Conservation (phyloP, 2,888 invertebrate genomes). For the Dicyrtoma fusca region DNA sequence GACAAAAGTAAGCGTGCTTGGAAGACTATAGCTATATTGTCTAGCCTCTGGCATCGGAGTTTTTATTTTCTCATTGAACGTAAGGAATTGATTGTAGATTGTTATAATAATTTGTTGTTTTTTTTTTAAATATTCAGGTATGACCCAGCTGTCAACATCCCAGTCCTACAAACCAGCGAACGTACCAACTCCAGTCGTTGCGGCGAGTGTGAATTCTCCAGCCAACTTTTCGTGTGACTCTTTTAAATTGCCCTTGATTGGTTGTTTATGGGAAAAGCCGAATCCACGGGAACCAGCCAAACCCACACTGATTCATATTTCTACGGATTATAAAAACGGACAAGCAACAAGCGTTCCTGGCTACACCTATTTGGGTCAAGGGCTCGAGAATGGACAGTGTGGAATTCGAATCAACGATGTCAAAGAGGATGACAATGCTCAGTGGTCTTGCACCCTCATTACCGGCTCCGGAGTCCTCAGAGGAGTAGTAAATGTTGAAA, state of each 20-base stretch:
- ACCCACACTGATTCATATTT: slow-evolving; percentile 17
- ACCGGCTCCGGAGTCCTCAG: slow-evolving; percentile 29
- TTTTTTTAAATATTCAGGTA: slow-evolving; percentile 25
- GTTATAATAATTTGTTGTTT: slow-evolving; percentile 8
- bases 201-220: slow-evolving; percentile 44
- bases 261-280: slow-evolving; percentile 51
- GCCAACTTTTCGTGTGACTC: slow-evolving; percentile 52
- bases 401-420: slow-evolving; percentile 46
- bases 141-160: slow-evolving; percentile 13
- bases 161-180: slow-evolving; percentile 30
- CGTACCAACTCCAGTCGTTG: slow-evolving; percentile 43
- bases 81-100: no score
- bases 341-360: slow-evolving; percentile 29
- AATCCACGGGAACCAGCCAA: neutral
- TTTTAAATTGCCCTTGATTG: slow-evolving; percentile 41
- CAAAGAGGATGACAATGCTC: slow-evolving; percentile 44
- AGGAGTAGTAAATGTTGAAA: slow-evolving; percentile 43
- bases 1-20: no score
- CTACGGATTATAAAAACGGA: neutral
- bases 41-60: no score
- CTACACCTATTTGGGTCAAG: slow-evolving; percentile 46
- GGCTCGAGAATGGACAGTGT: slow-evolving; percentile 47
- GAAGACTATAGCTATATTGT: no score
- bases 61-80: no score
- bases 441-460: slow-evolving; percentile 52